Percentiles rank a stretch among this genome's conserved stretches.
These are phyloP conservation scores for Amphipoea oculea DNA, from an alignment of 2,888 invertebrate genomes.

Conservation along the genomic window DNA sequence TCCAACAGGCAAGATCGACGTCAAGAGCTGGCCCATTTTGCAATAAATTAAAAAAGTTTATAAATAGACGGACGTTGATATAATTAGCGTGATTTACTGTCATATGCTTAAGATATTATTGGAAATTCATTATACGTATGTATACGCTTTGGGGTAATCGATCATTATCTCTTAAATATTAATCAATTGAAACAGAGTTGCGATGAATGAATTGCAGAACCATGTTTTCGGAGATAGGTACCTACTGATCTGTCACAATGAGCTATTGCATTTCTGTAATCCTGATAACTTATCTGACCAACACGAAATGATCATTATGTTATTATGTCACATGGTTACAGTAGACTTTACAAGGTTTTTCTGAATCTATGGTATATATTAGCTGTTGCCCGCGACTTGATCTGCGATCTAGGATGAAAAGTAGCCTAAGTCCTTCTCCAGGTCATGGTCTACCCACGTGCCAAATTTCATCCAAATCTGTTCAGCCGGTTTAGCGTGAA, in stretches of 20 bases:
- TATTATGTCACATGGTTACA: slow-evolving; percentile 15
- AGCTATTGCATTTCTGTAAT: slow-evolving; percentile 22
- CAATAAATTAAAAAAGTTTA: neutral
- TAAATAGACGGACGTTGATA: neutral
- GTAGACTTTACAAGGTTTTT: neutral
- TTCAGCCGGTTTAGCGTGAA: neutral
- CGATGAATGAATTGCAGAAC: slow-evolving; percentile 17
- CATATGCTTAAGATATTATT: neutral
- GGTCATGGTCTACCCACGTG: neutral
- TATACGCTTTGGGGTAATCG: neutral
- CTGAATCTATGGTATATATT: neutral
- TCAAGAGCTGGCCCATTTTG: neutral
- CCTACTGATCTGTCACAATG: slow-evolving; percentile 21
- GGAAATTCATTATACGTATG: neutral
- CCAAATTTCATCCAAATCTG: neutral
- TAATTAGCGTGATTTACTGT: neutral
- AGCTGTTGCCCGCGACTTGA: neutral
- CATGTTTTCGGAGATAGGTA: slow-evolving; percentile 2
- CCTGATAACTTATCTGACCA: slow-evolving; percentile 38
- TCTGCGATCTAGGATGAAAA: neutral
- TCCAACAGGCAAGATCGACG: too few species aligned
- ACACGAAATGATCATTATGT: slow-evolving; percentile 9
- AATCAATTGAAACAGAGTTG: neutral
- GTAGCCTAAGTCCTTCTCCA: too few species aligned
- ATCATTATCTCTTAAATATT: neutral